Evolutionary conservation across 2,888 invertebrate species (phyloP).

Genomic region (Crioceris asparagi): DNA sequence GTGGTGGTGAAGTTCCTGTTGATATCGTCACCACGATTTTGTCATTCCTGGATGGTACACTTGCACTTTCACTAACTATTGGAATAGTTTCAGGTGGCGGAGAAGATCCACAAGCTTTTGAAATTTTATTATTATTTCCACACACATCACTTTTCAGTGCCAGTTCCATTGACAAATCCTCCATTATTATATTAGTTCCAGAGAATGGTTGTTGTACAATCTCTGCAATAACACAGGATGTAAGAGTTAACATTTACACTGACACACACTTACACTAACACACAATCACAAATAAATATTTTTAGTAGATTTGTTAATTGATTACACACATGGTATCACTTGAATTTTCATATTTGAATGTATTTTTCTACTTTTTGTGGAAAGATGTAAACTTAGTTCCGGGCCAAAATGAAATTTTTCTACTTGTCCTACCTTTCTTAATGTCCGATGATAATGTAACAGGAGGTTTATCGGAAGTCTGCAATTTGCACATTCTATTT

Average conservation of each 20-base stretch:
- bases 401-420: slow-evolving; percentile 65
- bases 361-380: slow-evolving; percentile 23
- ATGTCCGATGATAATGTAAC: slow-evolving; percentile 6
- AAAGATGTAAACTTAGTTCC: slow-evolving; percentile 49
- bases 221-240: slow-evolving; percentile 21
- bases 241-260: neutral
- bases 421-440: slow-evolving; percentile 56
- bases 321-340: slow-evolving; percentile 7
- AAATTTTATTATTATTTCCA: slow-evolving; percentile 18
- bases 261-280: slow-evolving; percentile 2
- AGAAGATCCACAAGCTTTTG: slow-evolving; percentile 47
- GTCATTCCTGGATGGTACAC: slow-evolving; percentile 8
- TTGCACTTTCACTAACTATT: slow-evolving; percentile 15
- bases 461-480: slow-evolving; percentile 19
- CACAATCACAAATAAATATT: slow-evolving; percentile 2
- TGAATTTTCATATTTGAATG: slow-evolving; percentile 5
- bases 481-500: slow-evolving; percentile 32
- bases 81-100: slow-evolving; percentile 24
- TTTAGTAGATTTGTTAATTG: slow-evolving; percentile 2
- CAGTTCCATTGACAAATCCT: slow-evolving; percentile 18
- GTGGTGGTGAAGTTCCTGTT: slow-evolving; percentile 76
- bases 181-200: slow-evolving; percentile 8
- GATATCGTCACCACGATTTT: slow-evolving; percentile 38
- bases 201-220: slow-evolving; percentile 20
- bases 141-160: slow-evolving; percentile 15